phyloP scores from a whole-genome alignment of 92 coral and sea anemone genomes.

The Desmophyllum pertusum region DNA sequence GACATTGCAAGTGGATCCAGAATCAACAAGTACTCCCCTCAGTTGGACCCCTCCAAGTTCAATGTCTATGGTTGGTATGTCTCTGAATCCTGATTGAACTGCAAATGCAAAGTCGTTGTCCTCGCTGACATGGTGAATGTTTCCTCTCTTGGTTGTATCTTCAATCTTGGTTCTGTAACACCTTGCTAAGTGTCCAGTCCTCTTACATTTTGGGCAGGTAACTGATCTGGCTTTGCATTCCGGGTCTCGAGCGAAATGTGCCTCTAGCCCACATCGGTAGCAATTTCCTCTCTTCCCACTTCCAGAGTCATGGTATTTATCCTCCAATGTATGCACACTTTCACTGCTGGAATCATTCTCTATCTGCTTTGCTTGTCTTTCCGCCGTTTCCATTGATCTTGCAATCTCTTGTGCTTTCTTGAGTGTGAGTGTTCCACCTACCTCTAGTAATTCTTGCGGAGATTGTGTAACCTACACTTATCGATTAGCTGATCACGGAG shows the following conservation, averaged over 20 bases:
- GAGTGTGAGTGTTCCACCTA: conserved; percentile 15
- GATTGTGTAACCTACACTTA: background rate
- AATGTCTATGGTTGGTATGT: conserved; percentile 15
- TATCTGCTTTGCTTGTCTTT: conserved; percentile 16
- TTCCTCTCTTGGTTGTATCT: conserved; percentile 26
- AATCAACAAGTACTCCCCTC: conserved; percentile 35
- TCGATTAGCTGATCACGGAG: background rate
- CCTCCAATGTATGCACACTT: conserved; percentile 4
- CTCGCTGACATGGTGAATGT: conserved; percentile 32
- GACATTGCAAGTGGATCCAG: conserved; percentile 52
- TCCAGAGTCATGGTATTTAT: background rate
- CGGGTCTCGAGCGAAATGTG: conserved; percentile 34
- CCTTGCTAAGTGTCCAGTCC: conserved; percentile 42
- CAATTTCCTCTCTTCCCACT: conserved; percentile 2
- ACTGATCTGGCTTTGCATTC: conserved; percentile 9
- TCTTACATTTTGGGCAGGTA: conserved; percentile 15
- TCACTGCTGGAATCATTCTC: conserved; percentile 21
- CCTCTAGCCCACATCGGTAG: conserved; percentile 49
- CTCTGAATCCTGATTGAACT: conserved; percentile 6
- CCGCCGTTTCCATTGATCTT: conserved; percentile 47
- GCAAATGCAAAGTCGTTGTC: conserved; percentile 27
- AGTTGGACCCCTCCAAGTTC: conserved; percentile 37
- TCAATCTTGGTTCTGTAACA: conserved; percentile 40
- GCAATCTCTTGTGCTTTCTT: conserved; percentile 47
- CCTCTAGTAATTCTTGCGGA: background rate